Evolutionary conservation across 2,888 invertebrate species (phyloP), one percentile per base, ranked within the genome.

Genomic region (Eueremaeus valkanovi): DNA sequence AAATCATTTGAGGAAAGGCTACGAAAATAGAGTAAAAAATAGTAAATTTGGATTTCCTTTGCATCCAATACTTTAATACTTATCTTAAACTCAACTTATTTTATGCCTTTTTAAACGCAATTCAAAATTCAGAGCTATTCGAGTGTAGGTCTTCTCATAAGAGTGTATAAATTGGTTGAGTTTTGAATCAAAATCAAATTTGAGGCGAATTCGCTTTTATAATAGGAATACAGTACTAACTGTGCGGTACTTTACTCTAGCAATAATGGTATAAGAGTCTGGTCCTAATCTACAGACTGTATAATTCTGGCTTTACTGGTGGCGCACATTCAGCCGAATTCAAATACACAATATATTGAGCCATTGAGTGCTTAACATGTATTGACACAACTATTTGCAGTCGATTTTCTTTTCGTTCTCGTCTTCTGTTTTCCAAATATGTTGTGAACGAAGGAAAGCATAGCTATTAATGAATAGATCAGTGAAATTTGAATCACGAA

Each of bases 401-500:
- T 27, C 55, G 6, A 16, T 55, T 55, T 24, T 55, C 9, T 51
- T 51, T 27, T 55, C 27, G 24, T 24, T 27, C 27, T 55, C 9
- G 27, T 55, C 24, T n/a, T n/a, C n/a, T n/a, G n/a, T n/a, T n/a
- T n/a, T n/a, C n/a, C n/a, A n/a, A n/a, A n/a, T n/a, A n/a, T n/a
- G n/a, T n/a, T n/a, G n/a, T n/a, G n/a, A n/a, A n/a, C n/a, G n/a
- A n/a, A n/a, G n/a, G n/a, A n/a, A 1, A 13, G 27, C 24, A 27
- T 27, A 24, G 55, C n/a, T 29, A 33, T 33, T 63, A 63, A 63
- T 63, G 63, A 63, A 63, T 18, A 63, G 63, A 63, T 33, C 33
- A 63, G n/a, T 63, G 33, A 63, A 33, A 63, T 36, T 63, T 63
- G 63, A 63, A 63, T 63, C 33, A 63, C 33, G 33, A n/a, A n/a